phyloP scores from a whole-genome alignment of 2,797 vertebrate species.

The Monodelphis domestica region DNA sequence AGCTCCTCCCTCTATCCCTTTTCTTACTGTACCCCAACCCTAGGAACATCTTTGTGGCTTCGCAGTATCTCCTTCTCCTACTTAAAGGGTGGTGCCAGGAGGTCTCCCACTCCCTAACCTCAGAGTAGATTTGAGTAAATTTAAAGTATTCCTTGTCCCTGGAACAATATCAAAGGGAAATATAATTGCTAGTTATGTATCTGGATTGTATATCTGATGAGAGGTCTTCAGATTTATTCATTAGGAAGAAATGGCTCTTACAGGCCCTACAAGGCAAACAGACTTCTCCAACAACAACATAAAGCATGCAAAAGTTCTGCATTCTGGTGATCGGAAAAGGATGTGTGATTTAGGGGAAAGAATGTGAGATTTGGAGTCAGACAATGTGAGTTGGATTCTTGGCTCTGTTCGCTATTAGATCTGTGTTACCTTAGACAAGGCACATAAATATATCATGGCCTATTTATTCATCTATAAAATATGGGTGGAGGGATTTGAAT shows the following conservation, averaged over 20 bases:
- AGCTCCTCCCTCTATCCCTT: background rate
- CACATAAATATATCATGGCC: background rate
- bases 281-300: too few species aligned
- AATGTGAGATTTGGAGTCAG: background rate
- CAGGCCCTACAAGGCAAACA: constrained; percentile 7
- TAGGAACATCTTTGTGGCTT: background rate
- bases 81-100: background rate
- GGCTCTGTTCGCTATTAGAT: background rate
- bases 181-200: background rate
- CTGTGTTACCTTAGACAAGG: background rate
- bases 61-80: background rate
- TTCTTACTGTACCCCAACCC: background rate
- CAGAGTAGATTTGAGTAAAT: background rate
- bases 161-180: background rate
- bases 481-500: background rate
- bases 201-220: background rate
- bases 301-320: too few species aligned
- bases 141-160: background rate
- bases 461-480: background rate
- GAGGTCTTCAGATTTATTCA: background rate
- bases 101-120: background rate
- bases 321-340: background rate
- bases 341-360: background rate
- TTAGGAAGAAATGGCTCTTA: background rate
- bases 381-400: too few species aligned